Percentiles rank a stretch among this genome's conserved stretches.
These are phyloP conservation scores for Miniopterus natalensis DNA, from an alignment of 2,113 vertebrate species.

Conservation along the genomic window DNA sequence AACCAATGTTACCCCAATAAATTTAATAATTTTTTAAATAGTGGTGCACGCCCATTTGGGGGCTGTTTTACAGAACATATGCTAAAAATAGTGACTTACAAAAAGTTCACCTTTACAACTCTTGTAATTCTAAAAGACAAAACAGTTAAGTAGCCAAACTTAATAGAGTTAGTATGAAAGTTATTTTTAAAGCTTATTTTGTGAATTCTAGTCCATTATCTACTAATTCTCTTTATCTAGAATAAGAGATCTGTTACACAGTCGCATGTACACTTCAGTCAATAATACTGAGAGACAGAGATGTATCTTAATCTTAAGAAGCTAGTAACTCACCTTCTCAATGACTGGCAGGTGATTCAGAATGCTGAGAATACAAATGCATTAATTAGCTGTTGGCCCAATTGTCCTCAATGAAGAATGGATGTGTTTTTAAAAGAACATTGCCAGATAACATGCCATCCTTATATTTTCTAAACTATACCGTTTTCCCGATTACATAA, in stretches of 20 bases:
- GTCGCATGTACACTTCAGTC: not conserved
- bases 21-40: not conserved
- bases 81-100: not conserved
- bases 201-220: not conserved
- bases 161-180: not conserved
- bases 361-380: not conserved
- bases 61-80: not conserved
- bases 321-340: not conserved
- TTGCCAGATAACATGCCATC: not conserved
- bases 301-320: not conserved
- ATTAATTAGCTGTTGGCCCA: not conserved
- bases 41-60: not conserved
- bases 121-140: not conserved
- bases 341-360: not conserved
- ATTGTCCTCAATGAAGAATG: not conserved
- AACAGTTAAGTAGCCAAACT: not conserved
- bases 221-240: not conserved
- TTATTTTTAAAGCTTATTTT: not conserved
- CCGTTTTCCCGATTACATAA: not conserved
- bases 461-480: not conserved
- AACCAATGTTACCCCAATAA: not conserved
- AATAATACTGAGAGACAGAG: not conserved
- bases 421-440: not conserved
- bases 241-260: not conserved
- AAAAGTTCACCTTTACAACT: not conserved